phyloP scores from a whole-genome alignment of 2,113 vertebrate genomes.

The Myrmecobius fasciatus region DNA sequence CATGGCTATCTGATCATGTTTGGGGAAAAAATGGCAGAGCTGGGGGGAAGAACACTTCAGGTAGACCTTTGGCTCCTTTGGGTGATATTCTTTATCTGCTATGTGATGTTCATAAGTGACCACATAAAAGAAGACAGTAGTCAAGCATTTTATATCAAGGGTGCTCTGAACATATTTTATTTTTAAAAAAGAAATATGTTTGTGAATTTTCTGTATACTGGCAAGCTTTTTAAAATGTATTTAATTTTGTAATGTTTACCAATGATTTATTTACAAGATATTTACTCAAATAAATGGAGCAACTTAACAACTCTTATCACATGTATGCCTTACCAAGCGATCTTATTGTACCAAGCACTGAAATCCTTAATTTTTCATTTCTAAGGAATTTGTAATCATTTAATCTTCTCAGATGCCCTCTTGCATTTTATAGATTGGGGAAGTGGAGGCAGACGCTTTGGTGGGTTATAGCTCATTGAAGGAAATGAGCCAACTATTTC shows the following conservation, averaged over 20 bases:
- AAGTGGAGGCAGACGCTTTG: too few relatives aligned
- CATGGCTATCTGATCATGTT: background rate
- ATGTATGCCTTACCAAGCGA: constrained; percentile 63
- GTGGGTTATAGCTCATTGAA: background rate
- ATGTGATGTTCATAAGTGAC: constrained; percentile 73
- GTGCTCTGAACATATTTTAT: constrained; percentile 90
- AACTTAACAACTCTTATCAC: constrained; percentile 83
- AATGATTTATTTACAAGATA: constrained; percentile 88
- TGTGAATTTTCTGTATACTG: constrained; percentile 88
- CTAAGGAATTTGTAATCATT: background rate
- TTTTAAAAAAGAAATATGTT: constrained; percentile 86
- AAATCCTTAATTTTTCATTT: background rate
- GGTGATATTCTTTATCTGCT: constrained; percentile 65
- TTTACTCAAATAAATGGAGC: constrained; percentile 90
- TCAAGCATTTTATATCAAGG: constrained; percentile 88
- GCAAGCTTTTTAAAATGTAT: constrained; percentile 89
- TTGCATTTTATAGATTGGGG: background rate
- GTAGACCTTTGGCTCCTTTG: constrained; percentile 67
- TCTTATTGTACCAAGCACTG: too few relatives aligned
- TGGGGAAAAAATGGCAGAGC: background rate
- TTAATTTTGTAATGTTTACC: constrained; percentile 91
- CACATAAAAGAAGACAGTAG: constrained; percentile 78
- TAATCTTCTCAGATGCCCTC: background rate
- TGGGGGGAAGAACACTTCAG: constrained; percentile 37
- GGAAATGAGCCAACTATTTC: background rate